These are phyloP conservation scores for Ceramica pisi DNA, from an alignment of 2,888 invertebrate genomes.

Conservation along the genomic window DNA sequence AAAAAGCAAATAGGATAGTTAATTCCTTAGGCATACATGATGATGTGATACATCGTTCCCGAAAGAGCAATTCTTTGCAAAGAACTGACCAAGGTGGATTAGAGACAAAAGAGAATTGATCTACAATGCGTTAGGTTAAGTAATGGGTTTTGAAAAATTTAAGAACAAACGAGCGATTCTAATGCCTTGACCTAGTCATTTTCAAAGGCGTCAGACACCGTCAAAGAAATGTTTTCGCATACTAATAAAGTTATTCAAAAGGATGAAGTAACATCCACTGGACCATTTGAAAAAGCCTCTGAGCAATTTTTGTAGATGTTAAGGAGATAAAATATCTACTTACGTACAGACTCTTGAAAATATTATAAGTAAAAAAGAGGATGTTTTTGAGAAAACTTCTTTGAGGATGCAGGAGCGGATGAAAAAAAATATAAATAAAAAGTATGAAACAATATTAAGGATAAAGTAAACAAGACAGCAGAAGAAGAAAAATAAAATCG, in stretches of 20 bases:
- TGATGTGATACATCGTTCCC: background rate
- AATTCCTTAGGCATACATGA: background rate
- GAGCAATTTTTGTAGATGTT: background rate
- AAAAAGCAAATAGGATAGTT: background rate
- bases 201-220: background rate
- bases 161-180: slow-evolving; percentile 1
- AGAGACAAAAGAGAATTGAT: background rate
- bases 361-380: background rate
- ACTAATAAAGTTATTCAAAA: slow-evolving; percentile 17
- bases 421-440: background rate
- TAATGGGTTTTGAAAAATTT: slow-evolving; percentile 2
- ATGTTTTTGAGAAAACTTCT: too few relatives aligned
- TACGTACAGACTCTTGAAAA: background rate
- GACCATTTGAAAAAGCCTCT: background rate
- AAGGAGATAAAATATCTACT: background rate
- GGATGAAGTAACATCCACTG: background rate
- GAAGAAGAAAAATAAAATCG: background rate
- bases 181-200: slow-evolving; percentile 32
- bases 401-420: background rate
- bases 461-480: background rate
- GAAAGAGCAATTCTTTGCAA: background rate
- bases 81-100: background rate
- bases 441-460: background rate
- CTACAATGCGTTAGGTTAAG: slow-evolving; percentile 1
- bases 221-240: slow-evolving; percentile 10